Evolutionary conservation across 2,888 invertebrate genomes (phyloP), one percentile per base, ranked within the genome.

Genomic region (Eupsilia transversa): DNA sequence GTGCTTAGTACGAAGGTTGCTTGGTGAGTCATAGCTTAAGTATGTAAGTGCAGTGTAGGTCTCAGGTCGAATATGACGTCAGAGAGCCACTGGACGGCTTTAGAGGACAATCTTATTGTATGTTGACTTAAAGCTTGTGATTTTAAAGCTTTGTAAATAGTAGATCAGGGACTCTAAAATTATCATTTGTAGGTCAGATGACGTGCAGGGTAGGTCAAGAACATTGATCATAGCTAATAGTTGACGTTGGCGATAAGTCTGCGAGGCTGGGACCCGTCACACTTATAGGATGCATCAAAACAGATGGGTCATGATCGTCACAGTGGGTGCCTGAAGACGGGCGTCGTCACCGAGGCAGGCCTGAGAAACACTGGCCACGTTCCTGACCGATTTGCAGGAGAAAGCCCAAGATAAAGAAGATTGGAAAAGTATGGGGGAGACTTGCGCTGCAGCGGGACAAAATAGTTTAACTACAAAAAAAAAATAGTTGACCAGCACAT

Each of bases 51-150:
- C 56, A 46, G 23, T 57, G 57, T 27, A 60, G 27, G 46, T 35
- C 54, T 73, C 80, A 49, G 27, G 38, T 52, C 46, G 57, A 0
- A 3, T 33, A n/a, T 80, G 80, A 80, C 80, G 80, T 84, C 80
- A 80, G 3, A 23, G 49, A n/a, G 61, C 12, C 3, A 17, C 30
- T 27, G 27, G 23, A 41, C 20, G 27, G 23, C 60, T 83, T 69
- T 59, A 33, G 20, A 60, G 20, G 63, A 75, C 38, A 49, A 49
- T 74, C 14, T 77, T 57, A 33, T 49, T 69, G 27, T 52, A 59
- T 30, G 38, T 35, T n/a, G 17, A 41, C 49, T 23, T 43, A n/a
- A 43, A 60, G 27, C 27, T 60, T 49, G 38, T 27, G 4, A 9
- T 33, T 46, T 46, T 69, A 35, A 20, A 33, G 20, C 27, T 38